These are phyloP conservation scores for Loripinus fragilis DNA, from an alignment of 2,888 invertebrate genomes.

Conservation along the genomic window DNA sequence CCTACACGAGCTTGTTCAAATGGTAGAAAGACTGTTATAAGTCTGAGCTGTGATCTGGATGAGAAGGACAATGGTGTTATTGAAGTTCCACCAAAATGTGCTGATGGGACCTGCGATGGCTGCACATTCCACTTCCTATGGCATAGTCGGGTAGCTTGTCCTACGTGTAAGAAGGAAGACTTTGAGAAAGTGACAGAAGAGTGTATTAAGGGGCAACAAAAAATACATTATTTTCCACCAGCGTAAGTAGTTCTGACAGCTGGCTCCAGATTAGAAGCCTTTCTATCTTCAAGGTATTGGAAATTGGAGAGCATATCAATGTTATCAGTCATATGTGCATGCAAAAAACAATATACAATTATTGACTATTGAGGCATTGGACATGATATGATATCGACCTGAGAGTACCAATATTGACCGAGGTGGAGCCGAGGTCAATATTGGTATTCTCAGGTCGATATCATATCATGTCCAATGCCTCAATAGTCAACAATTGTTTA, in stretches of 20 bases:
- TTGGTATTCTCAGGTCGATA: too few species aligned
- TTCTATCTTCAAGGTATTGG: too few species aligned
- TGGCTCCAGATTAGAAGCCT: too few species aligned
- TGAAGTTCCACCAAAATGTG: slow-evolving; percentile 84
- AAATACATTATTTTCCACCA: slow-evolving; percentile 84
- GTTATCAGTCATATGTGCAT: too few species aligned
- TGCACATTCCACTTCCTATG: slow-evolving; percentile 86
- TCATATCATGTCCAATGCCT: too few species aligned
- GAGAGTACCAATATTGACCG: too few species aligned
- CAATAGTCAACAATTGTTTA: too few species aligned
- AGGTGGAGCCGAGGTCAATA: too few species aligned
- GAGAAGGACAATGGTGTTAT: slow-evolving; percentile 72
- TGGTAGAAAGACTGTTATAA: slow-evolving; percentile 85
- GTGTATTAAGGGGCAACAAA: slow-evolving; percentile 85
- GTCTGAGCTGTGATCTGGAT: slow-evolving; percentile 85
- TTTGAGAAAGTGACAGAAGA: slow-evolving; percentile 84
- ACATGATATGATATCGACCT: too few species aligned
- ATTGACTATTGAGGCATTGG: too few species aligned
- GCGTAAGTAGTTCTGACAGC: slow-evolving; percentile 76
- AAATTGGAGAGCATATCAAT: too few species aligned
- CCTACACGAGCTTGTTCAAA: slow-evolving; percentile 85
- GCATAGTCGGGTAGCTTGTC: slow-evolving; percentile 85
- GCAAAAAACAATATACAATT: too few species aligned
- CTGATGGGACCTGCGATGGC: slow-evolving; percentile 87
- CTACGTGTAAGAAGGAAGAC: slow-evolving; percentile 84